Evolutionary conservation across 35 echinoderm and acorn worm genomes (phyloP).

Genomic region (Hemicentrotus pulcherrimus): DNA sequence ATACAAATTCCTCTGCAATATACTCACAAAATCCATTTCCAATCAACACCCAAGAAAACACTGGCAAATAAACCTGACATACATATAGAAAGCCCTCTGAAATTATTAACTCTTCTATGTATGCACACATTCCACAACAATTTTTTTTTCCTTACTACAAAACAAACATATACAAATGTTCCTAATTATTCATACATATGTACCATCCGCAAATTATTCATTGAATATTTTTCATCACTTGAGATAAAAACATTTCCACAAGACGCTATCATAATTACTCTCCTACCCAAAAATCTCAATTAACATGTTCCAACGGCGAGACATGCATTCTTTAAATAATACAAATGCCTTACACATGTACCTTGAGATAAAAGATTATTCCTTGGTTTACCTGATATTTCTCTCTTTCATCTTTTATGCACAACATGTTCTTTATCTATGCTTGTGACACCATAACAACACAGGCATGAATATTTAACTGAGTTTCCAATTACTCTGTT

Average conservation of each 20-base stretch:
- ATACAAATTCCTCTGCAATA: background rate
- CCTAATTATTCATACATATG: background rate
- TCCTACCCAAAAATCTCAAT: too few species aligned
- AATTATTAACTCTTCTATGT: background rate
- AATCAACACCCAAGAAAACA: background rate
- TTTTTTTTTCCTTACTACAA: background rate
- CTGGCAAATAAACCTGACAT: background rate
- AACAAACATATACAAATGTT: background rate
- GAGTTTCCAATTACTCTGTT: background rate
- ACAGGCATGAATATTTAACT: background rate
- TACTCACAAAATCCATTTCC: background rate
- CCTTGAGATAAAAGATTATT: too few species aligned
- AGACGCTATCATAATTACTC: too few species aligned
- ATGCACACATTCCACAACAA: background rate
- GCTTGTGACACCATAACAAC: too few species aligned
- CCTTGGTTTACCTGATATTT: background rate
- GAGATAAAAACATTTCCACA: background rate
- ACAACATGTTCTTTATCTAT: background rate
- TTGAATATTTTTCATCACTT: background rate
- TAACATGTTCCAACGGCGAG: too few species aligned
- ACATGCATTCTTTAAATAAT: too few species aligned
- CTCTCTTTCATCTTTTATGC: background rate
- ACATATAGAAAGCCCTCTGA: background rate
- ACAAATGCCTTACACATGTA: too few species aligned
- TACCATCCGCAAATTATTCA: background rate